Percentiles rank a stretch among this genome's conserved stretches.
Evolutionary conservation across 1,140 invertebrate genomes (phyloP).

Genomic region (Aplysia californica): DNA sequence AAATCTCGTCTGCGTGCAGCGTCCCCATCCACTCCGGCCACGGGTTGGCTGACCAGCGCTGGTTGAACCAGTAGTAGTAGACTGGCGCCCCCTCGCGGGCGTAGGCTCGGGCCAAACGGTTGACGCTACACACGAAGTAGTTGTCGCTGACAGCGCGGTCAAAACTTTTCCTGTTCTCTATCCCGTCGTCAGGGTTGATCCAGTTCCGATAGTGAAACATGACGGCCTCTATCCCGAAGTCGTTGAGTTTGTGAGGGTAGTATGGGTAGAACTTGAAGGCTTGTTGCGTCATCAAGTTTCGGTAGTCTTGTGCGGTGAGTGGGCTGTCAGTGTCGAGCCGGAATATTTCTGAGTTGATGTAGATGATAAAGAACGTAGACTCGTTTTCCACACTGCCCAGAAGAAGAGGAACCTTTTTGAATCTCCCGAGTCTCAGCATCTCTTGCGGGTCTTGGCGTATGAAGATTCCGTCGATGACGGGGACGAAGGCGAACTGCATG

Average conservation of each 20-base stretch:
- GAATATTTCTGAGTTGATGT: constrained; percentile 72
- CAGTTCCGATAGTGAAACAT: constrained; percentile 94
- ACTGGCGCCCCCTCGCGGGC: constrained; percentile 81
- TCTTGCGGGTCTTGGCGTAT: constrained; percentile 85
- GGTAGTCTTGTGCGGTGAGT: neutral
- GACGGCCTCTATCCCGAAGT: constrained; percentile 85
- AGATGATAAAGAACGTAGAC: constrained; percentile 90
- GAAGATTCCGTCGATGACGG: constrained; percentile 92
- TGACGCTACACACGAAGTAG: constrained; percentile 95
- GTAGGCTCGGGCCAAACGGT: constrained; percentile 91
- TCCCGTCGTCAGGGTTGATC: constrained; percentile 86
- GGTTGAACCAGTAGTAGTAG: constrained; percentile 95
- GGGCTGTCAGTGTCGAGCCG: constrained; percentile 11
- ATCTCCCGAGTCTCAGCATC: constrained; percentile 83
- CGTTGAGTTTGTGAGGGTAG: constrained; percentile 73
- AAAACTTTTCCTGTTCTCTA: constrained; percentile 84
- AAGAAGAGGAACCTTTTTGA: constrained; percentile 93
- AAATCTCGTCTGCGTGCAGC: constrained; percentile 96
- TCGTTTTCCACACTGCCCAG: constrained; percentile 93
- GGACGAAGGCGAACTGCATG: constrained; percentile 87
- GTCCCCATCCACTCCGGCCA: constrained; percentile 98
- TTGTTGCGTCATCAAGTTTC: neutral
- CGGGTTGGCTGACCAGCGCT: constrained; percentile 82
- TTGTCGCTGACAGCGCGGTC: constrained; percentile 98
- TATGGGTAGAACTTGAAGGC: constrained; percentile 50